Evolutionary conservation across 2,888 invertebrate species (phyloP), one percentile per base, ranked within the genome.

Genomic region (Lissonota sp.): DNA sequence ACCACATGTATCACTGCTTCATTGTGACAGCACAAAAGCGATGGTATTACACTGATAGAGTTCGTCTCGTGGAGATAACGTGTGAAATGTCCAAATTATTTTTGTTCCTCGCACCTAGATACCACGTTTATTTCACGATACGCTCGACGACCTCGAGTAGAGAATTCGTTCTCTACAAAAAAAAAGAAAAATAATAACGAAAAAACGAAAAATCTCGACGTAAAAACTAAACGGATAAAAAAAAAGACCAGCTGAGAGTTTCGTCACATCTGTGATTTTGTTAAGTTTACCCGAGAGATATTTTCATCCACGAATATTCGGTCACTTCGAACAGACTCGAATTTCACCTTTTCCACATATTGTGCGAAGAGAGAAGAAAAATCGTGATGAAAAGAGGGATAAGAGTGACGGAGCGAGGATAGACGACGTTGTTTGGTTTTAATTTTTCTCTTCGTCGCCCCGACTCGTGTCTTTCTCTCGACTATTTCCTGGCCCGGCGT

Each of bases 241-340:
- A 67, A 55, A 12, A 6, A 60, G 60, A 26, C 26, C 26, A 1
- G 26, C 26, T 26, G 26, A 26, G 3, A 26, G 26, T 26, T 26
- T 26, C 49, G 58, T 66, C 74, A 75, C 74, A 75, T 75, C 60
- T 60, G 74, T 74, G 58, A 67, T 58, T 75, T 58, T 26, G n/a
- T 67, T 8, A 51, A 10, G 51, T 58, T 26, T 26, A 16, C 58
- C 7, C 57, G 46, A 49, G 57, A 57, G 57, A 40, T 39, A 40
- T 44, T 6, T 12, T 7, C 12, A 40, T 12, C 49, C 26, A 26
- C 51, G 26, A 12, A 10, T 10, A 42, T 16, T 37, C 26, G 37
- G 6, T 0, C 10, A n/a, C 12, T 53, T 60, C 37, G 12, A 49
- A n/a, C 12, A n/a, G 51, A 60, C 51, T 58, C 8, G 12, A 46